Conservation (phyloP, 2,797 vertebrate genomes). For the Gephyroberyx darwinii region DNA sequence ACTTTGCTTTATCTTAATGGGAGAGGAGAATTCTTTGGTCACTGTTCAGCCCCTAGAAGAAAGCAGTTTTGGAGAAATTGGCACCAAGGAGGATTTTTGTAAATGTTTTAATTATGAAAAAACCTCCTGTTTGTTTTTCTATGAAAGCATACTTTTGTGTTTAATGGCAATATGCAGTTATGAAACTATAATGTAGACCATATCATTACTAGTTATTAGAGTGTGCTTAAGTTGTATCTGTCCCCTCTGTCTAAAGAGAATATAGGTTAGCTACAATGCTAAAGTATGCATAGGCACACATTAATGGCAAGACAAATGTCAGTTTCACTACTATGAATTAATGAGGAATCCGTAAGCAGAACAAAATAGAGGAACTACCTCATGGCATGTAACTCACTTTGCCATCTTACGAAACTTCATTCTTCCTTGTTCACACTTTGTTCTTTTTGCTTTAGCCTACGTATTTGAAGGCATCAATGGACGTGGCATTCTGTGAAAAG, state of each 20-base stretch:
- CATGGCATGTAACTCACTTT: slow-evolving; percentile 76
- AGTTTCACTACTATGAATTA: slow-evolving; percentile 80
- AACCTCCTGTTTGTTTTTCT: too few relatives aligned
- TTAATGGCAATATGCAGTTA: too few relatives aligned
- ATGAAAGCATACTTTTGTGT: too few relatives aligned
- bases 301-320: slow-evolving; percentile 61
- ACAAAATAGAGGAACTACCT: slow-evolving; percentile 80
- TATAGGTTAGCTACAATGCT: slow-evolving; percentile 16
- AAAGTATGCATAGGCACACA: slow-evolving; percentile 44
- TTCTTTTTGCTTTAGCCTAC: slow-evolving; percentile 69
- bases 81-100: too few relatives aligned
- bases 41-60: too few relatives aligned
- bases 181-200: too few relatives aligned
- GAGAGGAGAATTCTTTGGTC: background rate
- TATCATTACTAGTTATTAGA: background rate
- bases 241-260: slow-evolving; percentile 18
- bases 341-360: slow-evolving; percentile 77
- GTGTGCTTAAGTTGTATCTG: background rate
- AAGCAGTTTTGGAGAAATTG: too few relatives aligned
- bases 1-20: slow-evolving; percentile 13
- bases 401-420: slow-evolving; percentile 79
- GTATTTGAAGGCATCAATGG: slow-evolving; percentile 46
- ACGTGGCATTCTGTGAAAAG: slow-evolving; percentile 47
- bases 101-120: too few relatives aligned
- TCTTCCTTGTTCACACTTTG: slow-evolving; percentile 78